Conservation (phyloP, 2,888 invertebrate species). For the Encarsia formosa region DNA sequence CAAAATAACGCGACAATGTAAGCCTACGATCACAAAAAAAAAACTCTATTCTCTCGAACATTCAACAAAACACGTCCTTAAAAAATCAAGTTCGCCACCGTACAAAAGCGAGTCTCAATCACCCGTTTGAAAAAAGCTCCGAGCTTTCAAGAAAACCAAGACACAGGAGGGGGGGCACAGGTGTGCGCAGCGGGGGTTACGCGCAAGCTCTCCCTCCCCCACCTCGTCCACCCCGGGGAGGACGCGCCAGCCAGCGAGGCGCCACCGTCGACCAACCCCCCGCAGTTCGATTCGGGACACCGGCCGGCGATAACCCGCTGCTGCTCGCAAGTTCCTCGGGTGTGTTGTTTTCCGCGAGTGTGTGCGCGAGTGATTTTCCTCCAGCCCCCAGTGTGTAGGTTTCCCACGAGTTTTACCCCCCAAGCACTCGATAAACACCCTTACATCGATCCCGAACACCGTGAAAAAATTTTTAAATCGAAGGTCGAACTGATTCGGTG, state of each 20-base stretch:
- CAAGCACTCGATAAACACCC: too few species aligned
- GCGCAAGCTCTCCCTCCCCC: neutral
- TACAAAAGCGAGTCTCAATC: too few species aligned
- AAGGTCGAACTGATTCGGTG: too few species aligned
- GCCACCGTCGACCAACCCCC: slow-evolving; percentile 47
- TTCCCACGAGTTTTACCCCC: neutral
- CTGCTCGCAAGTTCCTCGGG: neutral
- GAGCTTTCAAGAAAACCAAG: too few species aligned
- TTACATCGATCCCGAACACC: too few species aligned
- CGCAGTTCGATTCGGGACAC: slow-evolving; percentile 50
- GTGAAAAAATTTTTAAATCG: too few species aligned
- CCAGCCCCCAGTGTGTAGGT: neutral
- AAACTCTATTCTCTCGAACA: too few species aligned
- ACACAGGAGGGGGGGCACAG: neutral
- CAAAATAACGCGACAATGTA: too few species aligned
- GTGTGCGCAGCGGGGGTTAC: neutral
- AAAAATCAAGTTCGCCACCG: too few species aligned
- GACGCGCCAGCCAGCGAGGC: slow-evolving; percentile 37
- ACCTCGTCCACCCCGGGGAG: neutral
- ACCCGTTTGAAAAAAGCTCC: too few species aligned
- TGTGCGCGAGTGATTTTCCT: neutral
- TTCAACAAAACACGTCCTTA: too few species aligned
- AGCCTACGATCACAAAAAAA: too few species aligned
- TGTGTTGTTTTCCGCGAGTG: neutral
- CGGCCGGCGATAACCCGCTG: slow-evolving; percentile 44